These are phyloP conservation scores for Galaxias olidus DNA, from an alignment of 2,797 vertebrate genomes.

Conservation along the genomic window DNA sequence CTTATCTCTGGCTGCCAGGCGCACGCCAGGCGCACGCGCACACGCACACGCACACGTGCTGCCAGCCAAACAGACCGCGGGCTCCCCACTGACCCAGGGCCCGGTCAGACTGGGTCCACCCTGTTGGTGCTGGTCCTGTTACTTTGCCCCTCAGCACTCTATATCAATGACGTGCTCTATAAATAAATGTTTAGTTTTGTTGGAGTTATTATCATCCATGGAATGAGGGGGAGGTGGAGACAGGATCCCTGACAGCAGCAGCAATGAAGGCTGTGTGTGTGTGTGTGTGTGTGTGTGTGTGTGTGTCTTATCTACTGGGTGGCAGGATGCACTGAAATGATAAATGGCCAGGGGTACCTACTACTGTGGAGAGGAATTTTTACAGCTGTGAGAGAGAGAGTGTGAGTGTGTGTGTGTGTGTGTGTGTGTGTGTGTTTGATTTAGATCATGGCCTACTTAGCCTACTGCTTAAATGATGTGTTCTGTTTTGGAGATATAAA, in stretches of 20 bases:
- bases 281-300: conserved; percentile 1
- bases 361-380: too few species aligned
- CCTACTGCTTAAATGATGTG: neutral
- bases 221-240: conserved; percentile 15
- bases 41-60: conserved; percentile 20
- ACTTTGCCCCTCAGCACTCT: too few species aligned
- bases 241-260: conserved; percentile 1
- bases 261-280: neutral
- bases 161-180: too few species aligned
- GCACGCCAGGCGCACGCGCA: too few species aligned
- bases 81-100: neutral
- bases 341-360: too few species aligned
- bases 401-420: neutral
- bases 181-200: conserved; percentile 10
- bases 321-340: too few species aligned
- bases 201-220: conserved; percentile 29
- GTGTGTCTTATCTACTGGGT: neutral
- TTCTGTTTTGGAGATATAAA: too few species aligned
- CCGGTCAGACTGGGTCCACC: too few species aligned
- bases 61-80: neutral
- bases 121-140: too few species aligned
- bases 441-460: conserved; percentile 25
- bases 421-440: neutral
- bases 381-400: neutral
- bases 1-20: too few species aligned